phyloP scores from a whole-genome alignment of 2,888 invertebrate genomes.

The Cerceris rybyensis region DNA sequence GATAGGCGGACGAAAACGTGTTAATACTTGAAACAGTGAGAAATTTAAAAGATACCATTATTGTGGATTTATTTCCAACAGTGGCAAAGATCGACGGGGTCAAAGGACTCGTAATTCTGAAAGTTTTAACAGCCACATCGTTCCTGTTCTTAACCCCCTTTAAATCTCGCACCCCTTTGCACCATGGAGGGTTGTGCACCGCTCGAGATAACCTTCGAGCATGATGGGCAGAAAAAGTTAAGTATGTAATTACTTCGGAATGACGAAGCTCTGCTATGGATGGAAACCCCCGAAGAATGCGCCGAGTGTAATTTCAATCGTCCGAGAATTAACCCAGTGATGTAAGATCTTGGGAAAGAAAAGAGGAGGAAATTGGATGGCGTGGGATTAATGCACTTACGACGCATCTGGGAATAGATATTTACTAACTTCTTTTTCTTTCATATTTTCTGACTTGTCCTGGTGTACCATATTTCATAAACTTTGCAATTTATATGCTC shows the following conservation, averaged over 20 bases:
- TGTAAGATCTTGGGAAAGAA: not conserved
- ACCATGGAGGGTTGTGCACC: slow-evolving; percentile 63
- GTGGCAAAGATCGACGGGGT: slow-evolving; percentile 25
- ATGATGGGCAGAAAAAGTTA: slow-evolving; percentile 74
- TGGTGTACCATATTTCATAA: no score
- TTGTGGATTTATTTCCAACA: slow-evolving; percentile 27
- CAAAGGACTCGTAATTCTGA: slow-evolving; percentile 13
- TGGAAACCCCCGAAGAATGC: slow-evolving; percentile 63
- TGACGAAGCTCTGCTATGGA: slow-evolving; percentile 72
- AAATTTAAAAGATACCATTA: not conserved
- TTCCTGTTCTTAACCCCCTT: slow-evolving; percentile 39
- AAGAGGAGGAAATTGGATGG: no score
- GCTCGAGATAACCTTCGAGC: slow-evolving; percentile 71
- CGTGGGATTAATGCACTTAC: no score
- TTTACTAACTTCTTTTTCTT: no score
- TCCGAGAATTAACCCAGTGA: slow-evolving; percentile 14
- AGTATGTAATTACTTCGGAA: slow-evolving; percentile 77
- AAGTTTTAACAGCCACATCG: slow-evolving; percentile 72
- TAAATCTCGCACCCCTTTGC: slow-evolving; percentile 61
- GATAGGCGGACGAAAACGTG: no score
- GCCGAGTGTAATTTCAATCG: slow-evolving; percentile 68
- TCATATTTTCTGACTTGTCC: no score
- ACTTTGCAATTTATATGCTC: no score
- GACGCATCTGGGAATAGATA: no score
- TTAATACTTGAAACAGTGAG: no score